Conservation (phyloP, 2,888 invertebrate genomes). For the Caenorhabditis virilis region DNA sequence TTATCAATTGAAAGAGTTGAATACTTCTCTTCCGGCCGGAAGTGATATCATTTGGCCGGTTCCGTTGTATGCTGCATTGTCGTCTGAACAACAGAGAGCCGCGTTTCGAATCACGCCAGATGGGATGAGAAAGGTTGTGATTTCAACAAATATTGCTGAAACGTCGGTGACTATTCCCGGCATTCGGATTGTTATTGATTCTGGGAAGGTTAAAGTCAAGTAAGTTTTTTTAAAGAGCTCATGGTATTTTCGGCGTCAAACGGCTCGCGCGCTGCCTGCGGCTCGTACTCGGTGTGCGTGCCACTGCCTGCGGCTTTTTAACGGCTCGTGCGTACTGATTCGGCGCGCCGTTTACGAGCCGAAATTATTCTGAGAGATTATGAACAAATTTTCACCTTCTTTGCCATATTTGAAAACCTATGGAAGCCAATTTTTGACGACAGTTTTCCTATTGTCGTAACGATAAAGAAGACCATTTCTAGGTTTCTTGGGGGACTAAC, state of each 20-base stretch:
- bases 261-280: no score
- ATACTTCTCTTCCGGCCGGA: constrained; percentile 77
- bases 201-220: constrained; percentile 67
- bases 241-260: neutral
- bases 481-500: no score
- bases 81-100: constrained; percentile 37
- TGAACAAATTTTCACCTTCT: no score
- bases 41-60: constrained; percentile 37
- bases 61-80: constrained; percentile 52
- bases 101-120: constrained; percentile 32
- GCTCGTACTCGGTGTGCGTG: no score
- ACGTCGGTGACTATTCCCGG: constrained; percentile 95
- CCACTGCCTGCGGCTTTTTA: no score
- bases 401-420: no score
- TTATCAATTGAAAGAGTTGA: constrained; percentile 78
- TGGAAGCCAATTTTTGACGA: no score
- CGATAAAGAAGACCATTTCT: no score
- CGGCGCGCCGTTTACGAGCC: no score
- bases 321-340: no score
- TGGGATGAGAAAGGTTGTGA: constrained; percentile 77
- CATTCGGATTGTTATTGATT: constrained; percentile 77
- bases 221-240: constrained; percentile 15
- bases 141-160: constrained; percentile 95
- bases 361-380: no score
- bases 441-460: no score